A percentile compares a stretch with the other conserved stretches of the same genome.
Conservation (phyloP, 2,113 vertebrate genomes). For the Aptenodytes forsteri region DNA sequence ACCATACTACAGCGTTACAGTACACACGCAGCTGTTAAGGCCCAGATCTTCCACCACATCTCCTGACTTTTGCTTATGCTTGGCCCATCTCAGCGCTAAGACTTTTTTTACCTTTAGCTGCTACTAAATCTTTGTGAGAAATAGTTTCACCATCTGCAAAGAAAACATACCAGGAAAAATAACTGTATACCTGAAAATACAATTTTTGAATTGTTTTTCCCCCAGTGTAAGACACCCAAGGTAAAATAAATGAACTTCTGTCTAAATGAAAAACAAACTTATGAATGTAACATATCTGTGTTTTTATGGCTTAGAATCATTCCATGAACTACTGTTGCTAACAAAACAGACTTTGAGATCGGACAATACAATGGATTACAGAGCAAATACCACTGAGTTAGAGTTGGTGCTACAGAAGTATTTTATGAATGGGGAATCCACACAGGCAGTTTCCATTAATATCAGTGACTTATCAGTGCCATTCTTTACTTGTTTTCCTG, state of each 20-base stretch:
- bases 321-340: not conserved
- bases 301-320: not conserved
- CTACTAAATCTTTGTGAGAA: not conserved
- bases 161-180: not conserved
- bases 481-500: not conserved
- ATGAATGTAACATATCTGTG: not conserved
- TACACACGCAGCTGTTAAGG: not conserved
- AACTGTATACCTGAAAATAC: not conserved
- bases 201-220: not conserved
- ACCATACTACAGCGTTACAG: not conserved
- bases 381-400: not conserved
- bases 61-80: not conserved
- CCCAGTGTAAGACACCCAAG: not conserved
- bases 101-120: not conserved
- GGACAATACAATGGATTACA: not conserved
- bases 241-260: not conserved
- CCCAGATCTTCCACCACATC: not conserved
- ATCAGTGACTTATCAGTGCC: not conserved
- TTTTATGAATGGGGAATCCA: not conserved
- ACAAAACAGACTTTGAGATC: not conserved
- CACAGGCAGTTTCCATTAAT: not conserved
- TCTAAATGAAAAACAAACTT: not conserved
- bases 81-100: not conserved
- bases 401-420: not conserved
- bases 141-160: not conserved